phyloP scores from a whole-genome alignment of 1,140 invertebrate species.

The Trissolcus basalis region DNA sequence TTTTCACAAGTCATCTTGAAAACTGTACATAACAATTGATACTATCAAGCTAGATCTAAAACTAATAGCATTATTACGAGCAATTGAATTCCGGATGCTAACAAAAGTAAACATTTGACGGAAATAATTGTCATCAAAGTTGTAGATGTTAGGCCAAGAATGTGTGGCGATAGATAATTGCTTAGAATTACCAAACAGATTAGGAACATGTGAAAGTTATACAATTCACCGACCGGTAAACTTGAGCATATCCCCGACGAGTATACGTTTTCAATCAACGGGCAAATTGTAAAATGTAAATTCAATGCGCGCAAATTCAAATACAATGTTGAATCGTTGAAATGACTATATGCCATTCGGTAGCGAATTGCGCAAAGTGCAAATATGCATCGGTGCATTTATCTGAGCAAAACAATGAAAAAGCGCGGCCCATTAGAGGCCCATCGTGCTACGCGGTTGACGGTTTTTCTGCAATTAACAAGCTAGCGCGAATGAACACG shows the following conservation, averaged over 20 bases:
- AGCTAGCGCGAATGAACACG: constrained; percentile 38
- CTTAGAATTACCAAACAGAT: constrained; percentile 41
- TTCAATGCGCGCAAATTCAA: no score
- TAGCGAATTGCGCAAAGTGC: no score
- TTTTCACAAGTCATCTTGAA: no score
- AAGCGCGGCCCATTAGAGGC: constrained; percentile 4
- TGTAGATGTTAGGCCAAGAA: constrained; percentile 29
- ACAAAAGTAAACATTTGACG: constrained; percentile 23
- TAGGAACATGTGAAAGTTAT: constrained; percentile 22
- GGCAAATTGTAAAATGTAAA: no score
- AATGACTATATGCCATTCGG: no score
- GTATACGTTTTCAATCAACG: not conserved
- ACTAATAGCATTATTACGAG: not conserved
- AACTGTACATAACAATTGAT: no score
- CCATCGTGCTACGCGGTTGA: constrained; percentile 1
- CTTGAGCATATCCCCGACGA: not conserved
- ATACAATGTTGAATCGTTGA: no score
- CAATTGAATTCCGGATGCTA: constrained; percentile 12
- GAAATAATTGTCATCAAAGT: constrained; percentile 28
- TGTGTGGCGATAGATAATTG: constrained; percentile 29
- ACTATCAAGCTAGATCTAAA: not conserved
- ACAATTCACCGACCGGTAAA: constrained; percentile 4
- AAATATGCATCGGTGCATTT: constrained; percentile 2
- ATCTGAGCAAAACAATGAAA: constrained; percentile 12
- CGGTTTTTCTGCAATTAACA: constrained; percentile 44